phyloP scores from a whole-genome alignment of 2,888 invertebrate species.

The Margaritifera margaritifera region DNA sequence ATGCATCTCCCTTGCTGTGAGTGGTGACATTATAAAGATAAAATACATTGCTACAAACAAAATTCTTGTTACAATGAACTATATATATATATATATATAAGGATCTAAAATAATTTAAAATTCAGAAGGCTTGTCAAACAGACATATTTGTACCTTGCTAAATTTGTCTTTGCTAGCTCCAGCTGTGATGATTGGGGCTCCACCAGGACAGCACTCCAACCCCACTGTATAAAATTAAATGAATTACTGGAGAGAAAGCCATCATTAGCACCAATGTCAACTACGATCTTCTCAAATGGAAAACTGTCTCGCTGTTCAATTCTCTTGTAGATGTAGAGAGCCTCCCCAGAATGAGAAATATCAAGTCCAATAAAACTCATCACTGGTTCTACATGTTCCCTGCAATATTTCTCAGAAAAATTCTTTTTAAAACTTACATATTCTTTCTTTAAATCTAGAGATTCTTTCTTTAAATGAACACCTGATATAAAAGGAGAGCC shows the following conservation, averaged over 20 bases:
- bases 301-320: slow-evolving; percentile 32
- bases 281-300: slow-evolving; percentile 40
- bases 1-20: too few relatives aligned
- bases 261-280: slow-evolving; percentile 66
- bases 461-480: background rate
- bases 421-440: slow-evolving; percentile 9
- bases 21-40: too few relatives aligned
- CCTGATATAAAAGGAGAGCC: background rate
- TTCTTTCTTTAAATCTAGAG: slow-evolving; percentile 7
- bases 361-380: slow-evolving; percentile 46
- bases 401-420: slow-evolving; percentile 4
- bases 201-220: slow-evolving; percentile 64
- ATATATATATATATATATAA: too few relatives aligned
- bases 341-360: slow-evolving; percentile 58
- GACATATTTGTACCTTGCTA: slow-evolving; percentile 38
- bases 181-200: slow-evolving; percentile 56
- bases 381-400: background rate
- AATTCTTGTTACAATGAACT: background rate
- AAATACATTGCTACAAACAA: too few relatives aligned
- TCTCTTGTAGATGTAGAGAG: slow-evolving; percentile 45
- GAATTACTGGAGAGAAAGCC: slow-evolving; percentile 63
- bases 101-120: background rate
- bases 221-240: slow-evolving; percentile 61
- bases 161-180: slow-evolving; percentile 45
- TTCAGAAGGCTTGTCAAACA: background rate